phyloP scores from a whole-genome alignment of 2,797 vertebrate genomes.

The Sternarchorhynchus goeldii region DNA sequence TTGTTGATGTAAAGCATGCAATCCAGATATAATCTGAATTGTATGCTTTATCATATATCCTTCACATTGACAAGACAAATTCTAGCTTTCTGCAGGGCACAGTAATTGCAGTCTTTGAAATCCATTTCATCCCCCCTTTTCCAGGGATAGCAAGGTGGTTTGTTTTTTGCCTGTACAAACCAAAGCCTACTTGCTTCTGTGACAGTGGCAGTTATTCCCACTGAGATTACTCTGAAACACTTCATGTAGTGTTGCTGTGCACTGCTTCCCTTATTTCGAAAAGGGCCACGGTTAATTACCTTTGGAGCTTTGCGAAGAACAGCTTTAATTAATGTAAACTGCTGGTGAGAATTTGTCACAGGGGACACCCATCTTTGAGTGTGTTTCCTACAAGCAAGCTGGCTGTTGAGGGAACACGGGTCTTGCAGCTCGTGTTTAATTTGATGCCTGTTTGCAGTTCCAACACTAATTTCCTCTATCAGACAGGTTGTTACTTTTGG shows the following conservation, averaged over 20 bases:
- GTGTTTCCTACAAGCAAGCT: conserved; percentile 25
- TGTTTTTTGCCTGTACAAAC: conserved; percentile 42
- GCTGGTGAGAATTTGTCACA: conserved; percentile 55
- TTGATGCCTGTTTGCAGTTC: conserved; percentile 45
- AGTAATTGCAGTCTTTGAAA: conserved; percentile 54
- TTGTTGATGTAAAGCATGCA: not conserved
- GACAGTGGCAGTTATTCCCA: conserved; percentile 36
- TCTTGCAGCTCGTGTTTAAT: conserved; percentile 46
- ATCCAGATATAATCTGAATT: conserved; percentile 32
- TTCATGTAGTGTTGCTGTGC: conserved; percentile 33
- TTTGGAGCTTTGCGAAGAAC: conserved; percentile 52
- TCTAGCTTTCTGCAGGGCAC: conserved; percentile 37
- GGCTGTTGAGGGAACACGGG: conserved; percentile 47
- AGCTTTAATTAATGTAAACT: conserved; percentile 62
- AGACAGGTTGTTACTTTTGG: conserved; percentile 45
- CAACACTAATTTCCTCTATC: conserved; percentile 37
- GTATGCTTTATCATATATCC: conserved; percentile 19
- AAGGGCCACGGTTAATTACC: conserved; percentile 56
- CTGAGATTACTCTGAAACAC: conserved; percentile 37
- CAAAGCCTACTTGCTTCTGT: conserved; percentile 43
- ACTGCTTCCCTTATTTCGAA: conserved; percentile 37
- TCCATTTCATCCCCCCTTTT: conserved; percentile 24
- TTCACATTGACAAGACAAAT: conserved; percentile 49
- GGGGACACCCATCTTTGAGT: conserved; percentile 39
- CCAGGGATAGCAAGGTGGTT: conserved; percentile 45